Percentiles rank a stretch among this genome's conserved stretches.
Evolutionary conservation across 2,888 invertebrate species (phyloP).

Genomic region (Plebejus melissa): DNA sequence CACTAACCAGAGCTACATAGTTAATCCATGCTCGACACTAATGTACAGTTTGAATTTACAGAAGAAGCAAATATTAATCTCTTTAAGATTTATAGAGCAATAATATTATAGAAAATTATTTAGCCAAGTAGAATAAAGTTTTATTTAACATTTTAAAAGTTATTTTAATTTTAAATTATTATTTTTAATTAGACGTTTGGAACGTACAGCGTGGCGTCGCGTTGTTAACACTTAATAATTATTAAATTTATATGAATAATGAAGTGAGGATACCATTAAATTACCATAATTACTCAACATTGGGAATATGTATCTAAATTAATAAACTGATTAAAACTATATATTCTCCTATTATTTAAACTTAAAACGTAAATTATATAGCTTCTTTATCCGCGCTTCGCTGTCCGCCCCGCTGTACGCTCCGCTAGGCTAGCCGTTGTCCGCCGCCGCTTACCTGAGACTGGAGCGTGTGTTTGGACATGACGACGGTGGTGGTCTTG

Average conservation of each 20-base stretch:
- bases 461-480: conserved; percentile 95
- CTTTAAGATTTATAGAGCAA: neutral
- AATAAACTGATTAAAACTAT: neutral
- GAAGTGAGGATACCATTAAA: neutral
- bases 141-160: neutral
- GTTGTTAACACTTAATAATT: neutral
- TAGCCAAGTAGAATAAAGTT: neutral
- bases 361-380: neutral
- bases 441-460: conserved; percentile 74
- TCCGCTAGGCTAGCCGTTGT: neutral
- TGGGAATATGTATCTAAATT: neutral
- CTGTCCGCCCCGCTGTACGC: conserved; percentile 12
- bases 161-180: neutral
- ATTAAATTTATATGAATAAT: neutral
- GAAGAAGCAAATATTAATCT: conserved; percentile 4
- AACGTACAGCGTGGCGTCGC: conserved; percentile 8
- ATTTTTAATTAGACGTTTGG: neutral
- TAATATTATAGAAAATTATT: neutral
- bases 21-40: conserved; percentile 34
- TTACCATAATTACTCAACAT: neutral
- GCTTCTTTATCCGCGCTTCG: neutral
- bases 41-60: neutral
- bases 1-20: conserved; percentile 37
- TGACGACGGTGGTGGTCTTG: conserved; percentile 95
- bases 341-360: neutral